These are phyloP conservation scores for Carassius auratus DNA, from an alignment of 2,113 vertebrate genomes.

Conservation along the genomic window DNA sequence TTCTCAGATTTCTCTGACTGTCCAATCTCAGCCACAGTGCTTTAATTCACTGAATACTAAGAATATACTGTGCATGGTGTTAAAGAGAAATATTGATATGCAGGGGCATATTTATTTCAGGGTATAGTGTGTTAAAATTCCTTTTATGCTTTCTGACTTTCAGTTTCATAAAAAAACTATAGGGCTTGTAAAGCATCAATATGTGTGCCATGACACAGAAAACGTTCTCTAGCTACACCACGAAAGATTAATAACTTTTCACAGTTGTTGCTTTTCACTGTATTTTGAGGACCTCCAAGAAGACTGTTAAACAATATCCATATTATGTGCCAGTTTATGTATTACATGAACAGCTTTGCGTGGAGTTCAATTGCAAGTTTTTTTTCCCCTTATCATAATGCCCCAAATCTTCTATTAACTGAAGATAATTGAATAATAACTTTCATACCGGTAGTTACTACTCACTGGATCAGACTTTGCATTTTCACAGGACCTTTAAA, in stretches of 20 bases:
- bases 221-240: neutral
- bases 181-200: conserved; percentile 38
- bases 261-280: conserved; percentile 28
- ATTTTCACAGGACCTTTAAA: neutral
- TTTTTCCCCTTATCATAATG: neutral
- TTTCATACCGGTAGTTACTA: neutral
- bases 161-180: conserved; percentile 19
- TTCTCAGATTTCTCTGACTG: conserved; percentile 20
- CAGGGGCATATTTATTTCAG: neutral
- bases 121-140: conserved; percentile 11
- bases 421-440: neutral
- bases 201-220: conserved; percentile 16
- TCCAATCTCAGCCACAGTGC: neutral
- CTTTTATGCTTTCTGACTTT: conserved; percentile 33
- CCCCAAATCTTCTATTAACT: conserved; percentile 10
- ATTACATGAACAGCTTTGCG: neutral
- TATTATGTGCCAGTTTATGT: conserved; percentile 14
- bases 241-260: conserved; percentile 13
- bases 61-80: conserved; percentile 12
- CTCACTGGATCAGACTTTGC: neutral
- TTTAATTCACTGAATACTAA: conserved; percentile 3
- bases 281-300: conserved; percentile 18
- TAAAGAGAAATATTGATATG: conserved; percentile 21
- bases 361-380: neutral
- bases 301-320: conserved; percentile 20